Evolutionary conservation across 2,113 vertebrate species (phyloP).

Genomic region (Oryzias melastigma): DNA sequence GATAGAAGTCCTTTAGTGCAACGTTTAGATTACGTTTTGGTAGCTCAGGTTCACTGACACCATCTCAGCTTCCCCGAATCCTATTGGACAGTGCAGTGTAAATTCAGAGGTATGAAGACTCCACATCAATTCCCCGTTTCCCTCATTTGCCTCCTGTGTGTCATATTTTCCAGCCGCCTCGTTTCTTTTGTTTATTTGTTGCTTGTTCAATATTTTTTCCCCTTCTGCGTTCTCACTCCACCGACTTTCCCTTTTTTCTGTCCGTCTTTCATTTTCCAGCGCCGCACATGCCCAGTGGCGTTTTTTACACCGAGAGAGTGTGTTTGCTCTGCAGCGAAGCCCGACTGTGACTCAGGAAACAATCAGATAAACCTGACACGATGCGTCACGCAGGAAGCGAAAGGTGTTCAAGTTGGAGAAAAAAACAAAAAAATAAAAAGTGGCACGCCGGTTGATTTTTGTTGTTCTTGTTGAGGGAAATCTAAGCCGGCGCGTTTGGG

Average conservation of each 20-base stretch:
- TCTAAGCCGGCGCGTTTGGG: slow-evolving; percentile 44
- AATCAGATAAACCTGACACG: slow-evolving; percentile 66
- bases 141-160: neutral
- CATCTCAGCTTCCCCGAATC: too few relatives aligned
- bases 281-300: slow-evolving; percentile 59
- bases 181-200: neutral
- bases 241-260: slow-evolving; percentile 24
- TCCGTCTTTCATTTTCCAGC: slow-evolving; percentile 30
- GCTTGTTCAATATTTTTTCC: slow-evolving; percentile 39
- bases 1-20: too few relatives aligned
- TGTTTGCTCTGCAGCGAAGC: slow-evolving; percentile 55
- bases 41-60: too few relatives aligned
- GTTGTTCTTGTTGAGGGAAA: slow-evolving; percentile 47
- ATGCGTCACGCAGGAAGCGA: slow-evolving; percentile 66
- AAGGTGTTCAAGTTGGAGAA: slow-evolving; percentile 55
- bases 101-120: slow-evolving; percentile 29
- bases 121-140: neutral
- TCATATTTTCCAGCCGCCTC: slow-evolving; percentile 11
- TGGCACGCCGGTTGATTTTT: slow-evolving; percentile 21
- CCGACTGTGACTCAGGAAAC: slow-evolving; percentile 66
- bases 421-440: neutral
- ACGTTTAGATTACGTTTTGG: too few relatives aligned
- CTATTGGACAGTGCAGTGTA: neutral
- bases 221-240: slow-evolving; percentile 17
- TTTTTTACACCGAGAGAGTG: slow-evolving; percentile 14